These are phyloP conservation scores for Drosophila stalkeri DNA, from an alignment of 2,888 invertebrate genomes.

Conservation along the genomic window DNA sequence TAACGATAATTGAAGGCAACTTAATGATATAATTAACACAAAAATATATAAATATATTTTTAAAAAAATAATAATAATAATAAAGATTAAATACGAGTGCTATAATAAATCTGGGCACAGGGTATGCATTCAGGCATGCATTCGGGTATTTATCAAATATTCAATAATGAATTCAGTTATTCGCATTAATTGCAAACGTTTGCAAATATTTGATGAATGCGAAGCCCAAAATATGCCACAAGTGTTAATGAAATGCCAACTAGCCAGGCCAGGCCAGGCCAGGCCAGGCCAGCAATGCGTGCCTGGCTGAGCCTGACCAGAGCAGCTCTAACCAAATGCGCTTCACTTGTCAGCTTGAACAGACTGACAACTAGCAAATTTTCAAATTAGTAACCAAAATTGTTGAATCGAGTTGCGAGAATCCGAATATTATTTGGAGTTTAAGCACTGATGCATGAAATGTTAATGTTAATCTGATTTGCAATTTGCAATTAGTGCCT, in stretches of 20 bases:
- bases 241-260: constrained; percentile 44
- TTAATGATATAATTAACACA: not conserved
- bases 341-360: not conserved
- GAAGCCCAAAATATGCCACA: constrained; percentile 15
- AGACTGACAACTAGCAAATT: not conserved
- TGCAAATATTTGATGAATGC: constrained; percentile 45
- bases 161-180: constrained; percentile 49
- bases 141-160: constrained; percentile 3
- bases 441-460: constrained; percentile 11
- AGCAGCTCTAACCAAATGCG: not conserved
- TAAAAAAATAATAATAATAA: not conserved
- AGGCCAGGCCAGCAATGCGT: not conserved
- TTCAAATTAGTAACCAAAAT: constrained; percentile 5
- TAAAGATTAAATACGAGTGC: not conserved
- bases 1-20: not conserved
- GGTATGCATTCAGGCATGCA: not conserved
- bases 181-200: constrained; percentile 28
- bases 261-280: not conserved
- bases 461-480: constrained; percentile 50
- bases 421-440: not conserved
- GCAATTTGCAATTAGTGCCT: constrained; percentile 55
- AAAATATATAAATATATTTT: not conserved
- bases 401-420: constrained; percentile 3
- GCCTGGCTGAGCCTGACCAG: not conserved
- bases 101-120: not conserved